phyloP scores from a whole-genome alignment of 1,140 invertebrate genomes.

The Zaprionus capensis region DNA sequence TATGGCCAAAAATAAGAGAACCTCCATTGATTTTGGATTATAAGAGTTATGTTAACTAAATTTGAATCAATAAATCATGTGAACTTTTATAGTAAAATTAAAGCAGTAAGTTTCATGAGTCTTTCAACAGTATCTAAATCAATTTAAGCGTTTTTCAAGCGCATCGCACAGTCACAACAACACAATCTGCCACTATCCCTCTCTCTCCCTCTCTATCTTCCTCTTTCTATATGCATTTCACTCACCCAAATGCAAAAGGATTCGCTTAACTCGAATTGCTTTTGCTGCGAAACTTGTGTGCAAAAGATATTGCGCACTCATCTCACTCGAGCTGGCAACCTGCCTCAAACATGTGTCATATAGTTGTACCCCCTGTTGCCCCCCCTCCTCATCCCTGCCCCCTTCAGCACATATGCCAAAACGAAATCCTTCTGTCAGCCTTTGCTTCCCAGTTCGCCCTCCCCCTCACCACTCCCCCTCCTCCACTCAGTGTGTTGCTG shows the following conservation, averaged over 20 bases:
- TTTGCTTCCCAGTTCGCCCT: background rate
- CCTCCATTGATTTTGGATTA: too few relatives aligned
- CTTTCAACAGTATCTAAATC: background rate
- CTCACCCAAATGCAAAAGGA: background rate
- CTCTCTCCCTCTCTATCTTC: background rate
- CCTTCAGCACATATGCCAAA: slow-evolving; percentile 15
- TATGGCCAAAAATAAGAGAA: too few relatives aligned
- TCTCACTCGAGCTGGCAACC: slow-evolving; percentile 3
- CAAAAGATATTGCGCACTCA: slow-evolving; percentile 7
- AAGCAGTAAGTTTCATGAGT: too few relatives aligned
- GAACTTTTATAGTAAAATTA: too few relatives aligned
- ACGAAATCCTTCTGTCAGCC: slow-evolving; percentile 18
- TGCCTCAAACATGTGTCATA: slow-evolving; percentile 22
- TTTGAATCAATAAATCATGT: background rate
- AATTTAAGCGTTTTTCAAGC: background rate
- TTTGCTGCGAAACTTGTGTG: background rate
- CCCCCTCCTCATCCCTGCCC: background rate
- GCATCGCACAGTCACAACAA: background rate
- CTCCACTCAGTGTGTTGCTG: background rate
- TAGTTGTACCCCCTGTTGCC: background rate
- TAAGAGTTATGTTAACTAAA: too few relatives aligned
- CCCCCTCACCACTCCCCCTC: background rate
- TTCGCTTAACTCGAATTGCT: background rate
- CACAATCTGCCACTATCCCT: background rate
- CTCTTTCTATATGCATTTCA: background rate